Evolutionary conservation across 2,797 vertebrate species (phyloP).

Genomic region (Pogoniulus pusillus): DNA sequence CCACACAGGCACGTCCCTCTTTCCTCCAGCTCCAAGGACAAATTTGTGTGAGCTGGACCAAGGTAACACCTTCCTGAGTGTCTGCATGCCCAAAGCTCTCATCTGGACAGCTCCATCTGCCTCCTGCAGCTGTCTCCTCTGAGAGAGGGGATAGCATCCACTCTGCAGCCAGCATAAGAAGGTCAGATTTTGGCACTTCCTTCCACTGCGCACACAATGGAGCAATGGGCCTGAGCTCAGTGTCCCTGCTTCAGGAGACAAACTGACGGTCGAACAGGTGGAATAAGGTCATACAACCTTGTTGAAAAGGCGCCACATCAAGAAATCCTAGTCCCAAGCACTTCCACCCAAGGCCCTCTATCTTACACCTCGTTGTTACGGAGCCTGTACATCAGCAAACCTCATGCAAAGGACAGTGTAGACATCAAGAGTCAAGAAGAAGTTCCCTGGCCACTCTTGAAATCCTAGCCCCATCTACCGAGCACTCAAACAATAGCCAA

Average conservation of each 20-base stretch:
- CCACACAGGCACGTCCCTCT: not conserved
- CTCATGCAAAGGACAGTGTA: fast-evolving
- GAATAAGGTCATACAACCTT: not conserved
- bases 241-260: not conserved
- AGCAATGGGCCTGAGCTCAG: not conserved
- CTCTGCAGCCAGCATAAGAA: not conserved
- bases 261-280: constrained; percentile 17
- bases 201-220: not conserved
- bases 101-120: constrained; percentile 13
- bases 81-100: not conserved
- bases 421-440: not conserved
- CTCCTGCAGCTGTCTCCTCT: not conserved
- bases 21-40: constrained; percentile 4
- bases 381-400: not conserved
- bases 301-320: not conserved
- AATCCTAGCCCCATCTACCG: not conserved
- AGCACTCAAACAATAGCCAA: not conserved
- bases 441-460: not conserved
- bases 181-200: not conserved
- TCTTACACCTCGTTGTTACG: not conserved
- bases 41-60: not conserved
- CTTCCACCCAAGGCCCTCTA: not conserved
- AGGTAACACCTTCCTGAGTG: not conserved
- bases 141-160: not conserved
- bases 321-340: not conserved